phyloP scores from a whole-genome alignment of 2,113 vertebrate genomes.

The Arvicanthis niloticus region DNA sequence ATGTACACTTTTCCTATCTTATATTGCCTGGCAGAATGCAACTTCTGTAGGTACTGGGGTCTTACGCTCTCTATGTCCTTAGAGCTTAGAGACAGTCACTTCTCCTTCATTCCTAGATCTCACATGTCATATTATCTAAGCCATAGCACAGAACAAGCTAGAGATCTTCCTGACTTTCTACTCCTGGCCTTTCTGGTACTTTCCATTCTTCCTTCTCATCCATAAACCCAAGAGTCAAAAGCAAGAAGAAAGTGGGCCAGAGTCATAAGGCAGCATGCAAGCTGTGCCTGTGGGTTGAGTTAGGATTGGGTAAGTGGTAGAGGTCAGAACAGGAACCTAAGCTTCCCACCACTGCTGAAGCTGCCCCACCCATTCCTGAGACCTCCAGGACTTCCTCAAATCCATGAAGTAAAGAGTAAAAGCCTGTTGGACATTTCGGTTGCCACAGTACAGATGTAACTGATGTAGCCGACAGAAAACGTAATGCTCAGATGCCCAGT shows the following conservation, averaged over 20 bases:
- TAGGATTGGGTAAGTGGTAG: background rate
- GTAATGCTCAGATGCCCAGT: background rate
- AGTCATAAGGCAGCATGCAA: background rate
- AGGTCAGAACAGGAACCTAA: background rate
- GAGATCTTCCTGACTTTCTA: background rate
- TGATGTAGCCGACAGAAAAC: background rate
- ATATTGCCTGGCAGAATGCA: background rate
- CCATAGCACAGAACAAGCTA: background rate
- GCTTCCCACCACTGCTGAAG: background rate
- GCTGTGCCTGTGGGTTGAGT: background rate
- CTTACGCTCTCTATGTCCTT: background rate
- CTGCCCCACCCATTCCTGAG: background rate
- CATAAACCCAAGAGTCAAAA: background rate
- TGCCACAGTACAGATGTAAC: background rate
- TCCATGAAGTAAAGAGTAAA: background rate
- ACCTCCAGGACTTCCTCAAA: background rate
- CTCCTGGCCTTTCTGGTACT: background rate
- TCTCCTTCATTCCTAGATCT: background rate
- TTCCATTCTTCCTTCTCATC: background rate
- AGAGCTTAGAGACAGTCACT: background rate
- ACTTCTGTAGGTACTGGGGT: background rate
- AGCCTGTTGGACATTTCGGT: background rate
- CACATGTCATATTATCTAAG: background rate
- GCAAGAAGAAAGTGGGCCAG: background rate
- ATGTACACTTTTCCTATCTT: rapidly evolving